phyloP scores from a whole-genome alignment of 2,888 invertebrate genomes.

The Pollenia labialis region DNA sequence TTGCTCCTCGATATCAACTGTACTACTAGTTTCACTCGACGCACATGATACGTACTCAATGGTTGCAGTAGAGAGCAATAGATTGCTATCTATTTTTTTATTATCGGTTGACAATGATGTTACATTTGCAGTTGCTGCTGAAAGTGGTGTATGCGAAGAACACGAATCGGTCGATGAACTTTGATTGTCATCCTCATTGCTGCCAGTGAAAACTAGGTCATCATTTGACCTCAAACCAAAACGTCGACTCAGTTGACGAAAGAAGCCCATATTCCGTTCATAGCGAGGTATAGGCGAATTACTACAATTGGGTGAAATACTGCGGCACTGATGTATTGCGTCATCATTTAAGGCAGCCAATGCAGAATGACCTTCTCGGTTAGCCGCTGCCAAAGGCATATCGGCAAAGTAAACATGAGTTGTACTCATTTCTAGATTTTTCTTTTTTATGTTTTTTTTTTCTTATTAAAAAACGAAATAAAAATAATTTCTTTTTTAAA shows the following conservation, averaged over 20 bases:
- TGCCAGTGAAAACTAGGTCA: conserved; percentile 82
- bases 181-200: conserved; percentile 84
- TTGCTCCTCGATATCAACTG: conserved; percentile 85
- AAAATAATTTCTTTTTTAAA: not conserved
- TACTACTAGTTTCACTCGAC: conserved; percentile 86
- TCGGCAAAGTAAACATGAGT: conserved; percentile 81
- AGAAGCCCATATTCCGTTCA: conserved; percentile 87
- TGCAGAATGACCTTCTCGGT: conserved; percentile 50
- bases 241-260: conserved; percentile 88
- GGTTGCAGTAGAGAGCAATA: conserved; percentile 17
- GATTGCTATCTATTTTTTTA: conserved; percentile 40
- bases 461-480: not conserved
- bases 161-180: conserved; percentile 83
- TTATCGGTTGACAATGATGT: conserved; percentile 24
- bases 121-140: conserved; percentile 74
- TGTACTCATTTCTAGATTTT: conserved; percentile 76
- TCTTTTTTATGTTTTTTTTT: not conserved
- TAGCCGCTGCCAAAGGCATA: conserved; percentile 73
- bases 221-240: conserved; percentile 86
- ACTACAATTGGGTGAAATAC: conserved; percentile 81
- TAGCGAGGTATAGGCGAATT: conserved; percentile 85
- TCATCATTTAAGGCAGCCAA: conserved; percentile 52
- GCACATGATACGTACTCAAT: conserved; percentile 81
- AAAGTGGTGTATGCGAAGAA: conserved; percentile 81
- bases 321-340: conserved; percentile 74